Percentiles rank a stretch among this genome's conserved stretches.
Evolutionary conservation across 2,113 vertebrate species (phyloP).

Genomic region (Oceanites oceanicus): DNA sequence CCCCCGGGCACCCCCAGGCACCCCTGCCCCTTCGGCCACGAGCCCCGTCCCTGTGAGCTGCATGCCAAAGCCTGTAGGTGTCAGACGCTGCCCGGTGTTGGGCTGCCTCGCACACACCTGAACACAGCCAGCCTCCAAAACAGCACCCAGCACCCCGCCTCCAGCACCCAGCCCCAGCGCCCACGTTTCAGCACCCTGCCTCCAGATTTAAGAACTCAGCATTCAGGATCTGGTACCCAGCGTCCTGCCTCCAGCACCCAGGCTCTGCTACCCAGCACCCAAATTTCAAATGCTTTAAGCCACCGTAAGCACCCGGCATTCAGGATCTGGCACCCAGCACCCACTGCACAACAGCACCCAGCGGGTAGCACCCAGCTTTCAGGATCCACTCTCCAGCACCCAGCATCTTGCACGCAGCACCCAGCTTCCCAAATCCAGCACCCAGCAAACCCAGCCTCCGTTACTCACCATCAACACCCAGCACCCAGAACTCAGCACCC

Average conservation of each 20-base stretch:
- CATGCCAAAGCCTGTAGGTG: not conserved
- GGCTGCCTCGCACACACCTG: not conserved
- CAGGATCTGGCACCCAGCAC: not conserved
- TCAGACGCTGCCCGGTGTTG: not conserved
- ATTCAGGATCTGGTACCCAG: not conserved
- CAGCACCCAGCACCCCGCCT: not conserved
- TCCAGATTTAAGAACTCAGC: no score
- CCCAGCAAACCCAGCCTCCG: not conserved
- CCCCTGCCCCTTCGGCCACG: fast-evolving
- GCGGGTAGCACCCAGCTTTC: not conserved
- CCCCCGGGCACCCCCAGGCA: no score
- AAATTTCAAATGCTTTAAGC: not conserved
- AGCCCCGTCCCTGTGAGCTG: not conserved
- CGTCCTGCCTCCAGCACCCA: not conserved
- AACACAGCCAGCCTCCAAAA: not conserved
- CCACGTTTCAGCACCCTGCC: not conserved
- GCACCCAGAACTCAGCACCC: not conserved
- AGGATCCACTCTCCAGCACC: not conserved
- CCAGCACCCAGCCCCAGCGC: not conserved
- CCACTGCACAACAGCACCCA: not conserved
- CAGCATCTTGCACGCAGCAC: not conserved
- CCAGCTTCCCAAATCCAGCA: not conserved
- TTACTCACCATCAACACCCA: not conserved
- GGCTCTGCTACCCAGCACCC: not conserved
- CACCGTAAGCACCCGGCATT: not conserved